A percentile compares a stretch with the other conserved stretches of the same genome.
These are phyloP conservation scores for Lasioglossum marginatum DNA, from an alignment of 2,888 invertebrate genomes.

Conservation along the genomic window DNA sequence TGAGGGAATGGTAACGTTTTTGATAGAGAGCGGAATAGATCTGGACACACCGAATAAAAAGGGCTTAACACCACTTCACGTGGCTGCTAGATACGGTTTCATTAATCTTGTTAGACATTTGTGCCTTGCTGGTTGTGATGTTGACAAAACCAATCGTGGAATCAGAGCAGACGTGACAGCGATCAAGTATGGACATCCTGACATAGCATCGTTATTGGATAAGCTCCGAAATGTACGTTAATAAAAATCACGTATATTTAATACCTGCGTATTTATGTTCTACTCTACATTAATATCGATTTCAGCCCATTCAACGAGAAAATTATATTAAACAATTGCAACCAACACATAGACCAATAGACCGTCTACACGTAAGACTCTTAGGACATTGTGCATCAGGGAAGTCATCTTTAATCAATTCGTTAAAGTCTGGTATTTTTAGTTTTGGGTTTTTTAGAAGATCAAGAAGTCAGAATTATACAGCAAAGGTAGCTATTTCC, in stretches of 20 bases:
- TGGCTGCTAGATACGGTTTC: slow-evolving; percentile 90
- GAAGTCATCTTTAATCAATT: slow-evolving; percentile 89
- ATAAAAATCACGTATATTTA: neutral
- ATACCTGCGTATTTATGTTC: neutral
- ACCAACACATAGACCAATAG: slow-evolving; percentile 86
- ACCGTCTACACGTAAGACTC: slow-evolving; percentile 89
- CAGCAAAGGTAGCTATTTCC: slow-evolving; percentile 75
- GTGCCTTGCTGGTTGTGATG: slow-evolving; percentile 89
- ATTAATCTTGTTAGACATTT: slow-evolving; percentile 89
- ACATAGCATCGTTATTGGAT: slow-evolving; percentile 89
- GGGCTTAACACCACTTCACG: slow-evolving; percentile 89
- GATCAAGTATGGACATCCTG: slow-evolving; percentile 89
- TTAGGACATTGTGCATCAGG: slow-evolving; percentile 91
- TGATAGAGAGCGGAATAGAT: slow-evolving; percentile 82
- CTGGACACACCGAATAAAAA: slow-evolving; percentile 88
- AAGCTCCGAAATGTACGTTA: slow-evolving; percentile 86
- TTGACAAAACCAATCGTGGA: slow-evolving; percentile 88
- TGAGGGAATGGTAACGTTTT: slow-evolving; percentile 79
- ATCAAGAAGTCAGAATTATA: slow-evolving; percentile 84
- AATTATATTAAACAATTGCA: slow-evolving; percentile 88
- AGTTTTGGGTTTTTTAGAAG: slow-evolving; percentile 88
- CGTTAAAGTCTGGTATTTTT: slow-evolving; percentile 89
- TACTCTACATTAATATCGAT: slow-evolving; percentile 28
- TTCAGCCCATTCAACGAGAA: slow-evolving; percentile 83
- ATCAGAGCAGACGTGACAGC: slow-evolving; percentile 91